phyloP scores from a whole-genome alignment of 2,113 vertebrate genomes.

The Toxostoma redivivum region DNA sequence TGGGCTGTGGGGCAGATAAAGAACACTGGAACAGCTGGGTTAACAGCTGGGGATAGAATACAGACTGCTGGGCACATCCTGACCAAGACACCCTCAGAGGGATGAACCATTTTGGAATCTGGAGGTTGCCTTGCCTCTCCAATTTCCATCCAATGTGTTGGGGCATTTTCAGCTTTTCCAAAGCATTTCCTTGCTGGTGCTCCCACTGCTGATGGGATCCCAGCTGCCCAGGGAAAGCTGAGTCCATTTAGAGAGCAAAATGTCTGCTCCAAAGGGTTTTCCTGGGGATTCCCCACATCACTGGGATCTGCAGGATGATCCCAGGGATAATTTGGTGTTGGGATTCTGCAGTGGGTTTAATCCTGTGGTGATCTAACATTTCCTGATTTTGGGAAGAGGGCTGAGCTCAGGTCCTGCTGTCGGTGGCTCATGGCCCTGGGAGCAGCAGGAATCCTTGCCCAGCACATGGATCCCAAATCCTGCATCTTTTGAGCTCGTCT shows the following conservation, averaged over 20 bases:
- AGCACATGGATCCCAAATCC: background rate
- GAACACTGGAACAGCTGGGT: too few relatives aligned
- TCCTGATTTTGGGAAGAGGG: background rate
- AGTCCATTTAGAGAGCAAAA: background rate
- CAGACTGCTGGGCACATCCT: too few relatives aligned
- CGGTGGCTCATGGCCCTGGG: background rate
- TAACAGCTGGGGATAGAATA: too few relatives aligned
- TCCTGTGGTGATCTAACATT: background rate
- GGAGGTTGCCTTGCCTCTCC: background rate
- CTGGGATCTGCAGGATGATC: background rate
- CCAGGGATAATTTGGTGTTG: background rate
- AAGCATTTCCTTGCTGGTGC: background rate
- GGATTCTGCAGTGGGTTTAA: background rate
- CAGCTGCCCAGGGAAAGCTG: background rate
- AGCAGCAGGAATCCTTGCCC: background rate
- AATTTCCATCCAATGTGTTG: rapidly evolving
- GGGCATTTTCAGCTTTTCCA: background rate
- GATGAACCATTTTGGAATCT: background rate
- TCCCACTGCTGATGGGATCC: background rate
- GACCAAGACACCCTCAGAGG: background rate
- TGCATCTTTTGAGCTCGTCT: background rate
- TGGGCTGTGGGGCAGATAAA: too few relatives aligned
- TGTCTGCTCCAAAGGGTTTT: background rate
- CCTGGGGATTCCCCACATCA: background rate
- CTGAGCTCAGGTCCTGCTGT: background rate